Base-by-base conservation (phyloP, 2,113 vertebrate species). In the Corythornis cristatus region DNA sequence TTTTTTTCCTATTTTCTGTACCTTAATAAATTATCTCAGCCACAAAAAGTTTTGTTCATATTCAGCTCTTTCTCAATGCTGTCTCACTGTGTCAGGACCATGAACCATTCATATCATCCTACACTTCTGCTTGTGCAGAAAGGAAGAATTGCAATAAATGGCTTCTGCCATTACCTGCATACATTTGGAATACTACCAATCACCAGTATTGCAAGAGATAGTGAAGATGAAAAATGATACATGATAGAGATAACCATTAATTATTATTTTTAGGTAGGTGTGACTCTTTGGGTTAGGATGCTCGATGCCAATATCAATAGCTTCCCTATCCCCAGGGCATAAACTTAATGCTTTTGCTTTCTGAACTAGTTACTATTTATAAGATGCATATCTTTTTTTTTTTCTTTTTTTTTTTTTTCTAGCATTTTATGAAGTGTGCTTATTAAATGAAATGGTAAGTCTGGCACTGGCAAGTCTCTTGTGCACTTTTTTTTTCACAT, bases 381-480 rank as follows among this genome's bases (percentile, higher is more conserved):
- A 96, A 86, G 88, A 89, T 86, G 77, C 9, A 6, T 89, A 42
- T 40, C 37, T 4, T 37, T 37, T 37, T 37, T 37, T 37, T 37
- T 37, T 37, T 19, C 86, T 95, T 94, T 94, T 93, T 87, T 86
- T 77, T 91, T 97, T 90, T 40, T 56, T 93, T 42, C 28, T 37
- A 90, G 40, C 79, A 33, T 96, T 97, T 97, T 96, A 97, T 95
- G 95, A 96, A 90, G 95, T 95, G 95, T 94, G 91, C 82, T 97
- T 95, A 96, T 91, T 95, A 95, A 95, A 97, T 90, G 94, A 94
- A 96, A 91, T 81, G 88, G 93, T 95, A 87, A 93, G 90, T 95
- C 93, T 96, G 85, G 93, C 92, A 95, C 85, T 85, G 88, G 84
- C 65, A 87, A 93, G 56, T 94, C 87, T 95, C 90, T 78, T 78